A percentile compares a stretch with the other conserved stretches of the same genome.
Evolutionary conservation across 2,888 invertebrate genomes (phyloP).

Genomic region (Nomada ferruginata): DNA sequence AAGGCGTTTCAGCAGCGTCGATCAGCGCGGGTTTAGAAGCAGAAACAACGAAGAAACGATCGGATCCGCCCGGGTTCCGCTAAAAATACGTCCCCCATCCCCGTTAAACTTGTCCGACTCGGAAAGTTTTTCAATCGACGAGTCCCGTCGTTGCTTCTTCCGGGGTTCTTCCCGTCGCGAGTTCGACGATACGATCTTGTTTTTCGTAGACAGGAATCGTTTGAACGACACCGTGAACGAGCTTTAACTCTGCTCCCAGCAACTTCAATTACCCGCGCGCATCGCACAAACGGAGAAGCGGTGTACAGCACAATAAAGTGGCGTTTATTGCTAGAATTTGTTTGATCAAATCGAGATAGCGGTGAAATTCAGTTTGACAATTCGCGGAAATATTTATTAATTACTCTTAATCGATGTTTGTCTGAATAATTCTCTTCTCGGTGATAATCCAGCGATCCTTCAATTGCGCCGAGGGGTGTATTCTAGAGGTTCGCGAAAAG

Average conservation of each 20-base stretch:
- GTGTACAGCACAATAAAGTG: no score
- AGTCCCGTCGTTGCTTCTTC: conserved; percentile 13
- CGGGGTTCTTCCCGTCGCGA: conserved; percentile 18
- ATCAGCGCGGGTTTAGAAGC: neutral
- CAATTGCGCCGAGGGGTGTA: no score
- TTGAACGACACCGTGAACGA: conserved; percentile 23
- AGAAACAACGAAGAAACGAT: neutral
- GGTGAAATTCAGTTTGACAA: no score
- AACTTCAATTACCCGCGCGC: neutral
- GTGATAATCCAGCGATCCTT: no score
- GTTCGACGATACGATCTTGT: conserved; percentile 46
- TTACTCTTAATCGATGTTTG: no score
- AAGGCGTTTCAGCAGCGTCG: conserved; percentile 22
- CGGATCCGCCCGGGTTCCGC: conserved; percentile 2
- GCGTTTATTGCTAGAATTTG: no score
- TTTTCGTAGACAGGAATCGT: neutral
- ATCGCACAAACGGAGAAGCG: no score
- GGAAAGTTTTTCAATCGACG: conserved; percentile 61
- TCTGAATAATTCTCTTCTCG: no score
- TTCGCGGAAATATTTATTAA: no score
- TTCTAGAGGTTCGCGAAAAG: no score
- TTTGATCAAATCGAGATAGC: no score
- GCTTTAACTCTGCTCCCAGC: conserved; percentile 5
- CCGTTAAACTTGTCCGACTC: conserved; percentile 49
- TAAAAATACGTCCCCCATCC: conserved; percentile 15